Conservation (phyloP, 2,888 invertebrate species). For the Maniola hyperantus region DNA sequence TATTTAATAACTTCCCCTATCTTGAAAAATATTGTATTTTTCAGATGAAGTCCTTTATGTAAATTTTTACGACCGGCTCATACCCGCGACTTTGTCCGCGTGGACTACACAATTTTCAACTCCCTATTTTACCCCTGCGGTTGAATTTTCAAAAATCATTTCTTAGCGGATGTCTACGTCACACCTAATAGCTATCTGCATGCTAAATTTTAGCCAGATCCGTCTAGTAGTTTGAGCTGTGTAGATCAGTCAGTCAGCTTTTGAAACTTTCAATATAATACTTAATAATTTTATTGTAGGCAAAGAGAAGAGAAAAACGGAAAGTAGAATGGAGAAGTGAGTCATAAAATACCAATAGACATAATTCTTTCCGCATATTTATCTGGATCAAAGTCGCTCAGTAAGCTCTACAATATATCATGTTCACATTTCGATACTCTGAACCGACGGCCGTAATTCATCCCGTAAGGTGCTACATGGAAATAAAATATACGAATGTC, state of each 20-base stretch:
- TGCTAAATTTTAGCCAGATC: too few species aligned
- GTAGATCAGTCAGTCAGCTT: too few species aligned
- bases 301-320: conserved; percentile 3
- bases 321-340: conserved; percentile 34
- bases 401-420: conserved; percentile 31
- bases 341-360: conserved; percentile 30
- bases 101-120: too few species aligned
- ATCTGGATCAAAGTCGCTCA: conserved; percentile 36
- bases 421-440: conserved; percentile 34
- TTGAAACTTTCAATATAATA: neutral
- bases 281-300: too few species aligned
- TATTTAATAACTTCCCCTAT: neutral
- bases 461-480: conserved; percentile 13
- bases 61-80: too few species aligned
- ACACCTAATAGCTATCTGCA: too few species aligned
- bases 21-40: neutral
- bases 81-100: too few species aligned
- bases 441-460: conserved; percentile 27
- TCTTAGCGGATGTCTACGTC: too few species aligned
- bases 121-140: too few species aligned
- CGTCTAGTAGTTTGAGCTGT: too few species aligned
- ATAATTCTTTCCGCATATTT: conserved; percentile 35
- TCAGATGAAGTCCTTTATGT: neutral
- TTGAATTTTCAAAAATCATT: too few species aligned
- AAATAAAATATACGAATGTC: neutral